phyloP scores from a whole-genome alignment of 2,888 invertebrate species.

The Chrysotoxum bicinctum region DNA sequence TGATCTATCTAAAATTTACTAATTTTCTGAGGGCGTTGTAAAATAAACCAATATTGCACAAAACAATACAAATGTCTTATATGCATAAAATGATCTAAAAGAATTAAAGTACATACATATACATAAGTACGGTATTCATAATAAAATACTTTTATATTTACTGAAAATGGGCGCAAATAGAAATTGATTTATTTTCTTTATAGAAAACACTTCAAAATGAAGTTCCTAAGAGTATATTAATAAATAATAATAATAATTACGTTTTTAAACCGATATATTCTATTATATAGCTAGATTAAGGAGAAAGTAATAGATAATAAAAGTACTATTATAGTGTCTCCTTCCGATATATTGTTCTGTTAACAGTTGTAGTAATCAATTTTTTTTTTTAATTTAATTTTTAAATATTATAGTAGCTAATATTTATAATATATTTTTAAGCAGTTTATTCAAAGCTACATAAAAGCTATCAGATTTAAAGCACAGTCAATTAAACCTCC shows the following conservation, averaged over 20 bases:
- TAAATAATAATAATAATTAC: not conserved
- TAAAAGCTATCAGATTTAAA: not conserved
- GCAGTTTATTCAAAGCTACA: not conserved
- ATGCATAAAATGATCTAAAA: not conserved
- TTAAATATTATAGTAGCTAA: no score
- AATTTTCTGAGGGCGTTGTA: conserved; percentile 11
- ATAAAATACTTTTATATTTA: not conserved
- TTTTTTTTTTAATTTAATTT: no score
- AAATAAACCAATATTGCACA: not conserved
- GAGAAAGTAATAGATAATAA: not conserved
- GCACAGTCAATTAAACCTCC: not conserved
- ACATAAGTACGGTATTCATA: no score
- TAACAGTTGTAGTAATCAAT: not conserved
- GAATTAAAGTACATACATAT: not conserved
- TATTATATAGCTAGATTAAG: not conserved
- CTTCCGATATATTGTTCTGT: not conserved
- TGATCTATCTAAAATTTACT: not conserved
- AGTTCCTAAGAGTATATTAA: conserved; percentile 22
- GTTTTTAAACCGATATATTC: not conserved
- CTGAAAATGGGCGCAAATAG: not conserved
- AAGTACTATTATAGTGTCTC: not conserved
- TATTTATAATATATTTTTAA: not conserved
- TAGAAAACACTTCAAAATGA: conserved; percentile 22
- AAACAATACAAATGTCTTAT: conserved; percentile 6
- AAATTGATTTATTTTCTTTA: conserved; percentile 7